Conservation (phyloP, 2,113 vertebrate genomes). For the Apeltes quadracus region DNA sequence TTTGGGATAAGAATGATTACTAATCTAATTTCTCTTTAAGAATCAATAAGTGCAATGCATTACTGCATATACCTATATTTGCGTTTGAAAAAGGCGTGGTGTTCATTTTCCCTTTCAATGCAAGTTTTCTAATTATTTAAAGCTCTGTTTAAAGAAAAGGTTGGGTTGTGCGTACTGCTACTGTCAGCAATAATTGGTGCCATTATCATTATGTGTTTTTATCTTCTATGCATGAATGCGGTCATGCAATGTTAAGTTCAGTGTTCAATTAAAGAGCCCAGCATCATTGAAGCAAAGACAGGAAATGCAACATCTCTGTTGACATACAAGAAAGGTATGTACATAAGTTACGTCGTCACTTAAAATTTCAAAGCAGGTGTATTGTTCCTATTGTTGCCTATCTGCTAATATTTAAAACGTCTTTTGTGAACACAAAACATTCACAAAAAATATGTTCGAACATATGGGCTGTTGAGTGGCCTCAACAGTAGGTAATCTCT, state of each 20-base stretch:
- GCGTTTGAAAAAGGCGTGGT: neutral
- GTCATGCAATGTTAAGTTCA: constrained; percentile 19
- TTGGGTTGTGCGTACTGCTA: neutral
- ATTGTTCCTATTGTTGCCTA: neutral
- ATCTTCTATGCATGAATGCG: neutral
- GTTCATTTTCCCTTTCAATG: neutral
- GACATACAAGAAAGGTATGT: neutral
- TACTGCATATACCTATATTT: neutral
- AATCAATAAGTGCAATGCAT: neutral
- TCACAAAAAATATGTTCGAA: neutral
- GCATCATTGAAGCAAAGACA: constrained; percentile 31
- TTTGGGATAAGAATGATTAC: neutral
- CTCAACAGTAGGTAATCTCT: too few relatives aligned
- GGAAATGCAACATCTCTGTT: constrained; percentile 6
- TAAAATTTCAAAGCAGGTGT: neutral
- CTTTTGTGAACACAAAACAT: neutral
- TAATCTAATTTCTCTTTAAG: neutral
- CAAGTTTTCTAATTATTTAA: constrained; percentile 14
- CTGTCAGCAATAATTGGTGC: constrained; percentile 1
- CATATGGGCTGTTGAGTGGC: neutral
- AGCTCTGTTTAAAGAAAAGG: constrained; percentile 14
- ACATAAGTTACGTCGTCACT: neutral
- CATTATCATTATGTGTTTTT: neutral
- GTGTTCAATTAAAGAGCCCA: constrained; percentile 1
- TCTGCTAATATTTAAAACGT: neutral